These are phyloP conservation scores for Brachionus calyciflorus DNA, from an alignment of 1,140 invertebrate species.

Conservation along the genomic window DNA sequence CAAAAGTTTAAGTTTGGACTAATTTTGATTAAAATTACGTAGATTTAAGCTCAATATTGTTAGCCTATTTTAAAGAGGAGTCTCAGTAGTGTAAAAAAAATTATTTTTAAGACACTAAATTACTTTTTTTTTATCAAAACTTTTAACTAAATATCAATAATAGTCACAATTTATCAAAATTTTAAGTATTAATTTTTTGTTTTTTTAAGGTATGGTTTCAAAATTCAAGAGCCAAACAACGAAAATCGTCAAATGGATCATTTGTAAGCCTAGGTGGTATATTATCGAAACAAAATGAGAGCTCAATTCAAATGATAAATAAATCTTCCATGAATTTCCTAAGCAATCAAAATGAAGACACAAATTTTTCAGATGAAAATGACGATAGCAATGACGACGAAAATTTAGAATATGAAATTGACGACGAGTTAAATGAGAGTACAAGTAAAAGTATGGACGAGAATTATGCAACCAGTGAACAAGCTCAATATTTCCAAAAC, in stretches of 20 bases:
- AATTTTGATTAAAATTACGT: no score
- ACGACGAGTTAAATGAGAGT: constrained; percentile 14
- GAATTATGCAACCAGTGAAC: constrained; percentile 11
- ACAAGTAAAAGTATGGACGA: constrained; percentile 27
- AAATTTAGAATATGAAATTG: constrained; percentile 17
- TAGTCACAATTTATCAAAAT: background rate
- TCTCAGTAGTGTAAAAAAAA: no score
- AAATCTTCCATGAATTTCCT: no score
- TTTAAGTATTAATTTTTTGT: background rate
- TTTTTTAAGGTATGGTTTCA: constrained; percentile 91
- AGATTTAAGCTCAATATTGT: no score
- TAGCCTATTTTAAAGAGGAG: no score
- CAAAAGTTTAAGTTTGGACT: no score
- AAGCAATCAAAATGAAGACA: background rate
- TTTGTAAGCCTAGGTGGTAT: background rate
- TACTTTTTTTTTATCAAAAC: no score
- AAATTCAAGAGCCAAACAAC: constrained; percentile 93
- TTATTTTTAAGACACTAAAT: no score
- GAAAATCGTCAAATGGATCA: constrained; percentile 54
- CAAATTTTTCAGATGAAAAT: background rate
- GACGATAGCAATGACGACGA: constrained; percentile 25
- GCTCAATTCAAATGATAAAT: no score
- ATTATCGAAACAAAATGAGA: background rate
- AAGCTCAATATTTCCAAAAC: background rate
- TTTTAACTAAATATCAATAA: no score